Evolutionary conservation across 2,888 invertebrate species (phyloP).

Genomic region (Heliconius ethilla): DNA sequence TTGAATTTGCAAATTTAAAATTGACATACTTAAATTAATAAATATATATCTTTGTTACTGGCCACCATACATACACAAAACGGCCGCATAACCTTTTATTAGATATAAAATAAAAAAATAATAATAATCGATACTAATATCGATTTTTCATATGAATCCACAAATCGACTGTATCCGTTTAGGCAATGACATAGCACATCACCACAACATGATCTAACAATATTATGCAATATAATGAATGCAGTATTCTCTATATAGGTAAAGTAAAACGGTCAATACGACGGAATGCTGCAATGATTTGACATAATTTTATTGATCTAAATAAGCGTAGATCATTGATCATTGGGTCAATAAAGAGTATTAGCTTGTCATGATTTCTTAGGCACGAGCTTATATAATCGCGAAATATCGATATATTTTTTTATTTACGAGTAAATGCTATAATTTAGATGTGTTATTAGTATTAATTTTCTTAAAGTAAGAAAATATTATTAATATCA

Average conservation of each 20-base stretch:
- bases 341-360: conserved; percentile 74
- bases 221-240: conserved; percentile 37
- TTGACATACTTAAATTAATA: too few relatives aligned
- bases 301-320: conserved; percentile 81
- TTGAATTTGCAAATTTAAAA: too few relatives aligned
- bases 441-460: too few relatives aligned
- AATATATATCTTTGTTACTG: too few relatives aligned
- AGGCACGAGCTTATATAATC: conserved; percentile 47
- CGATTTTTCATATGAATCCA: not conserved
- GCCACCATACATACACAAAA: too few relatives aligned
- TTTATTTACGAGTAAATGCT: too few relatives aligned
- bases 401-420: conserved; percentile 39
- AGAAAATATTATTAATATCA: not conserved
- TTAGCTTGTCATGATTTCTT: conserved; percentile 63
- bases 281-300: conserved; percentile 64
- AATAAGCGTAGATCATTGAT: conserved; percentile 79
- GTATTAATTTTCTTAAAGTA: not conserved
- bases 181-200: conserved; percentile 49
- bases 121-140: not conserved
- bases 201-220: conserved; percentile 38
- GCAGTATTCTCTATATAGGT: conserved; percentile 41
- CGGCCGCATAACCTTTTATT: not conserved
- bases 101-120: not conserved
- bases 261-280: conserved; percentile 70
- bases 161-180: conserved; percentile 48